These are phyloP conservation scores for Thysanoteuthis rhombus DNA, from an alignment of 2,888 invertebrate species.

Conservation along the genomic window DNA sequence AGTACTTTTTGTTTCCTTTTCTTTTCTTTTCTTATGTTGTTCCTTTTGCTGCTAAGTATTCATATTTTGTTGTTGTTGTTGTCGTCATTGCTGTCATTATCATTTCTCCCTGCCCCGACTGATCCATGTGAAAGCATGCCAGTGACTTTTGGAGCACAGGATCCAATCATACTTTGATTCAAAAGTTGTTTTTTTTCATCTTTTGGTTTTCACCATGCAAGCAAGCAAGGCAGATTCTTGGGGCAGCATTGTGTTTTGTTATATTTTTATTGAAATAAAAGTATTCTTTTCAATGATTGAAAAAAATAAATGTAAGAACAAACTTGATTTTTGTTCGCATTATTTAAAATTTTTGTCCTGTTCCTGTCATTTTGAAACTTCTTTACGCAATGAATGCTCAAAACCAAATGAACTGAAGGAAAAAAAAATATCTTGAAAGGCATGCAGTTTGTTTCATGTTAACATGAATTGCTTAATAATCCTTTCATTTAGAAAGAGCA, in stretches of 20 bases:
- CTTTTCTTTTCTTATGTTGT: background rate
- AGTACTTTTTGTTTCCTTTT: conserved; percentile 71
- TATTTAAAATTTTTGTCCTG: background rate
- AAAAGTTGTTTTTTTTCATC: background rate
- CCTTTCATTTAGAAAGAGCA: background rate
- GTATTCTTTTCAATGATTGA: background rate
- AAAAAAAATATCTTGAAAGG: background rate
- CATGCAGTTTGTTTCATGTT: background rate
- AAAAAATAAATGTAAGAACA: too few species aligned
- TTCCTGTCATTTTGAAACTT: background rate
- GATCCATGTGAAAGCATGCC: background rate
- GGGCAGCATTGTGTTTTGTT: background rate
- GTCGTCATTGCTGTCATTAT: background rate
- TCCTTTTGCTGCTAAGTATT: background rate
- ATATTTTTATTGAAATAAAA: background rate
- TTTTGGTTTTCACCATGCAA: background rate
- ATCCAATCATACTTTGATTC: background rate
- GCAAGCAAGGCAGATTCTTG: background rate
- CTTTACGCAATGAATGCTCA: background rate
- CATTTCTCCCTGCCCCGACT: background rate
- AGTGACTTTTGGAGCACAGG: background rate
- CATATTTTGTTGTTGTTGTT: background rate
- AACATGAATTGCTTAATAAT: background rate
- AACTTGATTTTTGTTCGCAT: too few species aligned
- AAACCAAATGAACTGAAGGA: background rate